Base-by-base conservation (phyloP, 2,797 vertebrate species). In the Lophius americanus region DNA sequence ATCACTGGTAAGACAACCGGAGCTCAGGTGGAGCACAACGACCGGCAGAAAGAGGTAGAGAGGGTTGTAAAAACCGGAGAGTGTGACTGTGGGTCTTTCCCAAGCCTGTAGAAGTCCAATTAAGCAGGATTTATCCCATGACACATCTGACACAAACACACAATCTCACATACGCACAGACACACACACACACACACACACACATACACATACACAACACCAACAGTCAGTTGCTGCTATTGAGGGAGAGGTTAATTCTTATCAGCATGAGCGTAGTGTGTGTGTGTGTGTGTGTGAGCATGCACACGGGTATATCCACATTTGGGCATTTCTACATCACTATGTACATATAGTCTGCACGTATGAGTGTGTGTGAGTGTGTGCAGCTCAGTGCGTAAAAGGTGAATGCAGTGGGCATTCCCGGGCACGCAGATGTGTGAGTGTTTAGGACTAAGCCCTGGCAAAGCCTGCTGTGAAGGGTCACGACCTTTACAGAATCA, bases 401-500 rank as follows among this genome's bases (percentile, higher is more conserved):
- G 78, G 48, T 23, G 78, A 66, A 81, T 62, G 58, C 76, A 77
- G 83, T 66, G 79, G 83, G 86, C 64, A 76, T 79, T 64, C 84
- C 12, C 33, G 78, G 72, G 75, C 83, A 75, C 81, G 87, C 94
- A 95, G 94, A 94, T 95, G 93, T 95, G 91, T 88, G 58, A 92
- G 90, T 83, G 82, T 75, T 78, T 39, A 55, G 70, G 82, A 86
- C 82, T 90, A 90, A 86, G 88, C 84, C 78, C 87, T 86, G 88
- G 87, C 74, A 67, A 83, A 83, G 59, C 93, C 91, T 53, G 78
- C 92, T 93, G 93, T 62, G 93, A 74, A 68, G 58, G 94, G 91
- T 92, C 92, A 79, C 59, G 89, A 95, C 94, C 95, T 93, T 96
- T 95, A 95, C 95, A 94, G 95, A 95, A 95, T 95, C 94, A 94